Base-by-base conservation (phyloP, 1,140 invertebrate genomes). In the Solenopsis invicta region DNA sequence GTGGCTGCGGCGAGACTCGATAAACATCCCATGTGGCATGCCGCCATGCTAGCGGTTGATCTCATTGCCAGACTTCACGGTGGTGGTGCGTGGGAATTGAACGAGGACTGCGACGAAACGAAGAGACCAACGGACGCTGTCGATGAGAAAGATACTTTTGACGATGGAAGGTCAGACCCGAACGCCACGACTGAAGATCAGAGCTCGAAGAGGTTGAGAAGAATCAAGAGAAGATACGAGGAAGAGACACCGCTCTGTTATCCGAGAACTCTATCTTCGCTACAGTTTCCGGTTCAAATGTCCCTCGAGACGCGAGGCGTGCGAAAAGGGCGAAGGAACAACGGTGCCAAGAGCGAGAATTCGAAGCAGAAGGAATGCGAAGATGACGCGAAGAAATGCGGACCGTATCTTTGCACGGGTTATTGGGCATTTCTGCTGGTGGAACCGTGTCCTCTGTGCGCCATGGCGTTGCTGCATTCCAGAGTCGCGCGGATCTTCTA, bases 371-470 rank as follows among this genome's bases (percentile, higher is more conserved):
- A 29, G 1, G 61, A 64, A 10, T 21, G 59, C 3, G 41, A 2
- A 0, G 52, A 12, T 48, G 29, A 48, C 18, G 0, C 16, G 6
- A 81, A 89, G 29, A 96, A 95, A 80, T 96, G 94, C 52, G 96
- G 96, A 2, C 97, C 97, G 0, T 99, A 99, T 94, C 95, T 99
- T 8, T 99, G 98, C 94, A 99, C 98, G 0, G 97, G 97, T 12
- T 99, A 98, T 95, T 97, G 98, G 95, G 93, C 98, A 1, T 99
- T 99, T 93, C 92, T 98, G 16, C 96, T 97, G 2, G 96, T 96
- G 80, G 99, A 99, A 93, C 99, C 99, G 0, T 99, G 99, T 95
- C 93, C 98, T 2, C 98, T 99, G 97, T 99, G 99, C 95, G 96
- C 98, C 0, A 99, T 99, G 99, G 99, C 98, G 0, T 94, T 99